Evolutionary conservation across 2,797 vertebrate genomes (phyloP).

Genomic region (Chrysocyon brachyurus): DNA sequence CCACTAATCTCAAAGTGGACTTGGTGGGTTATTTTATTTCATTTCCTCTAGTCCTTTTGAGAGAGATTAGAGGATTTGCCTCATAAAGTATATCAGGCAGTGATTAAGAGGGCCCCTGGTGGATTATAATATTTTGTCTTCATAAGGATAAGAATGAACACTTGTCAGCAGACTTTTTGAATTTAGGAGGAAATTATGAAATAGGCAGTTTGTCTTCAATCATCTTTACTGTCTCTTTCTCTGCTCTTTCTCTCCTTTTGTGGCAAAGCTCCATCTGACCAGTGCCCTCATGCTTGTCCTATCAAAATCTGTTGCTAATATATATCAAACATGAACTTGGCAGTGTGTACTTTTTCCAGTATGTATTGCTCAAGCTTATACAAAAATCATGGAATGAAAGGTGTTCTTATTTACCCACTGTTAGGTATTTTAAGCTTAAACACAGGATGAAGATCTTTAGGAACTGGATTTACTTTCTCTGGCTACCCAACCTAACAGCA

Average conservation of each 20-base stretch:
- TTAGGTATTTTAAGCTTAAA: background rate
- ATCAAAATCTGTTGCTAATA: background rate
- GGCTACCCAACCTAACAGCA: background rate
- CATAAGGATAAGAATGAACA: conserved; percentile 56
- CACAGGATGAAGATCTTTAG: background rate
- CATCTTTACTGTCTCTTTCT: background rate
- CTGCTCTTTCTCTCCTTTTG: background rate
- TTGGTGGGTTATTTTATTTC: conserved; percentile 68
- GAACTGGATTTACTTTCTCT: background rate
- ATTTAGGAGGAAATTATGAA: conserved; percentile 36
- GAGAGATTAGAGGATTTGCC: conserved; percentile 74
- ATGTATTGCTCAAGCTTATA: background rate
- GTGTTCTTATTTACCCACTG: background rate
- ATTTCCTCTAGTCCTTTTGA: conserved; percentile 56
- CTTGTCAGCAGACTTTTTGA: conserved; percentile 54
- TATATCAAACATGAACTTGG: background rate
- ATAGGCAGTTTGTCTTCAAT: background rate
- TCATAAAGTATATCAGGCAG: conserved; percentile 72
- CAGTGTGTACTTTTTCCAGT: background rate
- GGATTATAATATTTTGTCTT: conserved; percentile 62
- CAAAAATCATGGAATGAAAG: background rate
- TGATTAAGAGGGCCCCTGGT: conserved; percentile 67
- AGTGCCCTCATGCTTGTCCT: background rate
- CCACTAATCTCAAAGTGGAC: conserved; percentile 61
- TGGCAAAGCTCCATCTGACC: background rate